Conservation (phyloP, 2,113 vertebrate species). For the Cyanoderma ruficeps region DNA sequence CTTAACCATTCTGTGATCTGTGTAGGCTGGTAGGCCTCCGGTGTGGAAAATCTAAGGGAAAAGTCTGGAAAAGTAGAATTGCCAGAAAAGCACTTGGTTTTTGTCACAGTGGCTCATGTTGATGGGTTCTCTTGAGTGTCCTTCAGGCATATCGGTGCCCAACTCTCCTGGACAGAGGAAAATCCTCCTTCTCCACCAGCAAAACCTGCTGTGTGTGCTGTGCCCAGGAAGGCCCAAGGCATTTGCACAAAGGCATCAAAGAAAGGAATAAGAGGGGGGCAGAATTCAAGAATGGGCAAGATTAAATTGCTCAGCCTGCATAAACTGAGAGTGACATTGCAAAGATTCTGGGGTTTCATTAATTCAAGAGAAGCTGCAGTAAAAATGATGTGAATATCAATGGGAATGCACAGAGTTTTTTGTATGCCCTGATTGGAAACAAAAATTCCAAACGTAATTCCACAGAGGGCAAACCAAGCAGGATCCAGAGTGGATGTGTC, state of each 20-base stretch:
- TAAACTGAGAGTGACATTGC: not conserved
- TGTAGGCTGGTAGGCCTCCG: not conserved
- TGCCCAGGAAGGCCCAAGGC: not conserved
- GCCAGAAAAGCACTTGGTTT: not conserved
- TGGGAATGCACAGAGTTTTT: not conserved
- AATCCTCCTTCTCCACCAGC: not conserved
- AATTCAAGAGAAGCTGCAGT: not conserved
- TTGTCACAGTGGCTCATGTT: rapidly evolving
- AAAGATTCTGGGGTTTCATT: not conserved
- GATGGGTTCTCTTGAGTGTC: not conserved
- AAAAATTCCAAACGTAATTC: not conserved
- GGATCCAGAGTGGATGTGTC: not conserved
- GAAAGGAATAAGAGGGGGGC: not conserved
- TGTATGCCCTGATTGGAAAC: not conserved
- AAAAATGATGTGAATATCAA: not conserved
- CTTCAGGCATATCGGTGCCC: not conserved
- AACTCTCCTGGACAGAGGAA: not conserved
- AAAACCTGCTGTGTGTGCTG: not conserved
- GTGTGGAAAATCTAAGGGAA: not conserved
- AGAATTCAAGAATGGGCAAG: not conserved
- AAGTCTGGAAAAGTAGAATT: not conserved
- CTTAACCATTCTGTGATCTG: not conserved
- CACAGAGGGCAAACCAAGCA: not conserved
- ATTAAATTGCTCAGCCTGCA: not conserved
- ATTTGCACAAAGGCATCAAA: not conserved